A percentile compares a stretch with the other conserved stretches of the same genome.
phyloP scores from a whole-genome alignment of 2,113 vertebrate genomes.

The Electrona antarctica region DNA sequence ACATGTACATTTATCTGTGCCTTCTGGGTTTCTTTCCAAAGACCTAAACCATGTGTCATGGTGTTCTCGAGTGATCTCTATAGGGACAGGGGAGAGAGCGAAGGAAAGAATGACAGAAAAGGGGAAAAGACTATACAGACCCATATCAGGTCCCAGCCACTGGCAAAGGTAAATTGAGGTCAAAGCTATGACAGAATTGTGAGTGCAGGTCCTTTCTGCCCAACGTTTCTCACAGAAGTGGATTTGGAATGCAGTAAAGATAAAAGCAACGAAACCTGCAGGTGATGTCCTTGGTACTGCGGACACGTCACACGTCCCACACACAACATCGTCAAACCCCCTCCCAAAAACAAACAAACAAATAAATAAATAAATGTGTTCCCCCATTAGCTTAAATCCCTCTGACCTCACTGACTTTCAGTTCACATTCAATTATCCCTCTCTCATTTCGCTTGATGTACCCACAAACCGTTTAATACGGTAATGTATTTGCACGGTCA shows the following conservation, averaged over 20 bases:
- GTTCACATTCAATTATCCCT: slow-evolving; percentile 12
- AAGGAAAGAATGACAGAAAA: neutral
- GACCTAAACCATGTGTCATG: slow-evolving; percentile 41
- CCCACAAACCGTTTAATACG: slow-evolving; percentile 17
- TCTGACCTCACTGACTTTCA: neutral
- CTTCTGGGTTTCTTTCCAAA: slow-evolving; percentile 31
- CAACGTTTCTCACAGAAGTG: slow-evolving; percentile 38
- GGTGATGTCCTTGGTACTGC: slow-evolving; percentile 42
- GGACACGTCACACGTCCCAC: slow-evolving; percentile 15
- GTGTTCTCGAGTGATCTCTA: slow-evolving; percentile 42
- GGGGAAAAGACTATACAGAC: neutral
- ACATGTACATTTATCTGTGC: slow-evolving; percentile 50
- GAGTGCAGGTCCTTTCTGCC: slow-evolving; percentile 11
- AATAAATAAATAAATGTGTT: no score
- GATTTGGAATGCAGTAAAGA: slow-evolving; percentile 40
- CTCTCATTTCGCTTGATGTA: slow-evolving; percentile 36
- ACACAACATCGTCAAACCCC: neutral
- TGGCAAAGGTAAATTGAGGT: slow-evolving; percentile 21
- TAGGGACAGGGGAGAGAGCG: neutral
- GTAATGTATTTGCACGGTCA: slow-evolving; percentile 41
- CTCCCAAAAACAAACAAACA: neutral
- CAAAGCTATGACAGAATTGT: slow-evolving; percentile 24
- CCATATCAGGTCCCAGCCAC: slow-evolving; percentile 31
- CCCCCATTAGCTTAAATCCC: neutral
- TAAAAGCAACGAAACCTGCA: slow-evolving; percentile 26